Percentiles rank a stretch among this genome's conserved stretches.
These are phyloP conservation scores for Poicephalus gulielmi DNA, from an alignment of 2,113 vertebrate genomes.

Conservation along the genomic window DNA sequence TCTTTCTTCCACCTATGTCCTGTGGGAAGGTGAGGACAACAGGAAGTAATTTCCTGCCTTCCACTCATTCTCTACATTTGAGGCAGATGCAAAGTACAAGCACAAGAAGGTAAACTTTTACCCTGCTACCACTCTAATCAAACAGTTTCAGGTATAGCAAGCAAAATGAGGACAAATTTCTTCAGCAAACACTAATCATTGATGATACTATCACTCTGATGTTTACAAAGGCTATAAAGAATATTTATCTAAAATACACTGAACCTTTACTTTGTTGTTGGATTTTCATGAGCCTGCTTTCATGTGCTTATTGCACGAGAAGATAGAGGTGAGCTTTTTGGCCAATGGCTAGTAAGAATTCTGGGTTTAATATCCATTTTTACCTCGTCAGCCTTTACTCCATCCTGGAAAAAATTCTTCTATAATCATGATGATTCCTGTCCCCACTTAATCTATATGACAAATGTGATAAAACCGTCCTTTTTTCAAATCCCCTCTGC, in stretches of 20 bases:
- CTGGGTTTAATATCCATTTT: background rate
- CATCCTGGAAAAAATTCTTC: background rate
- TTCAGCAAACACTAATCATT: background rate
- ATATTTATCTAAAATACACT: background rate
- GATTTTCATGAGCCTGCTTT: background rate
- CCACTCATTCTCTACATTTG: background rate
- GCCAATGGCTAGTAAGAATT: background rate
- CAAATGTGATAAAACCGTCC: background rate
- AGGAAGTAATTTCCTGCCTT: background rate
- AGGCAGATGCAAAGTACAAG: background rate
- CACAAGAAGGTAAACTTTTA: background rate
- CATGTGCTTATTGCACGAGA: background rate
- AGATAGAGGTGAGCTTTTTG: background rate
- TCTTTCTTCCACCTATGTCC: background rate
- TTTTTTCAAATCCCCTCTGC: background rate
- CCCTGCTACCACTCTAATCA: background rate
- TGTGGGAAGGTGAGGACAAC: background rate
- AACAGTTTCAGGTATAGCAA: background rate
- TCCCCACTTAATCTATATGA: background rate
- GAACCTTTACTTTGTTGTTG: background rate
- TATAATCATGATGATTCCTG: background rate
- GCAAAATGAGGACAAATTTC: background rate
- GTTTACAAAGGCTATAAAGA: background rate
- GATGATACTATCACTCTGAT: background rate
- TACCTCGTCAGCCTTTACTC: background rate